Evolutionary conservation across 2,797 vertebrate species (phyloP).

Genomic region (Amblyraja radiata): DNA sequence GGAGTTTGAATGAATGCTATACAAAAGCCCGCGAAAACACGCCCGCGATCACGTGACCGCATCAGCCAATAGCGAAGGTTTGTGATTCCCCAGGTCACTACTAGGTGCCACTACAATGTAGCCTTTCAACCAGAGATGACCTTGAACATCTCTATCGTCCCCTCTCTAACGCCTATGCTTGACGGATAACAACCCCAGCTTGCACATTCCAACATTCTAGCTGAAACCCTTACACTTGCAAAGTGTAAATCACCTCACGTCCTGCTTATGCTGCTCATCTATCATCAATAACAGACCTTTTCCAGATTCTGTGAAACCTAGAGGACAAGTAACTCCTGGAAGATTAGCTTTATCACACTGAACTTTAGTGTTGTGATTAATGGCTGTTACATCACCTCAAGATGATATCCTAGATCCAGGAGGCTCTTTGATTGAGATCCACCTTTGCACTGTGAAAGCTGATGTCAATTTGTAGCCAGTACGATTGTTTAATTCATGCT

Average conservation of each 20-base stretch:
- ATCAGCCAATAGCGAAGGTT: too few species aligned
- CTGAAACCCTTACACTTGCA: neutral
- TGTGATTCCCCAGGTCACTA: too few species aligned
- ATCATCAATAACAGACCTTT: neutral
- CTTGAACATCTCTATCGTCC: too few species aligned
- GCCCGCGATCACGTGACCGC: too few species aligned
- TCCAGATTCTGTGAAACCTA: neutral
- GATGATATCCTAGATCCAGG: neutral
- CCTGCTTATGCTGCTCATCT: neutral
- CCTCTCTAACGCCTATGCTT: too few species aligned
- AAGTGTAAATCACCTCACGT: slow-evolving; percentile 12
- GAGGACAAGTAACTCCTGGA: neutral
- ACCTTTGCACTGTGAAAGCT: neutral
- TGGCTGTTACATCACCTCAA: neutral
- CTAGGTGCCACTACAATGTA: too few species aligned
- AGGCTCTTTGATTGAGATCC: neutral
- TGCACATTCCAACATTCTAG: too few species aligned
- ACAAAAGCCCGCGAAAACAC: too few species aligned
- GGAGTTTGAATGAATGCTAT: too few species aligned
- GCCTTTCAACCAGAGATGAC: too few species aligned
- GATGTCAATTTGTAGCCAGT: neutral
- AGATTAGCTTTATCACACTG: neutral
- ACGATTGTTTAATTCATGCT: neutral
- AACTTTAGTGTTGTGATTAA: neutral
- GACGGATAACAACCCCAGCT: too few species aligned